A percentile compares a stretch with the other conserved stretches of the same genome.
phyloP scores from a whole-genome alignment of 2,113 vertebrate genomes.

The Notechis scutatus region DNA sequence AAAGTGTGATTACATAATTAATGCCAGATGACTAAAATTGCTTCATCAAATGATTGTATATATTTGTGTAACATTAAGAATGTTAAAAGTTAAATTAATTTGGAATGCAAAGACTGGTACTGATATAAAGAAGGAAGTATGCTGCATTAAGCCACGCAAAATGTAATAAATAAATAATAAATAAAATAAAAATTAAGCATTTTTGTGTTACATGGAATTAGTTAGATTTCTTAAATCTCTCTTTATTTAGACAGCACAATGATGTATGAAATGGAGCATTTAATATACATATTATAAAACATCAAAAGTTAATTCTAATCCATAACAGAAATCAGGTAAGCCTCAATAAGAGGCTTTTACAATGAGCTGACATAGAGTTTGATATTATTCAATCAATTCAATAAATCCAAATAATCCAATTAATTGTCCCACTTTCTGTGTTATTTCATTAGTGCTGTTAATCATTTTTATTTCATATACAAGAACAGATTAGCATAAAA shows the following conservation, averaged over 20 bases:
- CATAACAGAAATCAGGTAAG: background rate
- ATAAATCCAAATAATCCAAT: background rate
- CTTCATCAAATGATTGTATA: background rate
- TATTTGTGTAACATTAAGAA: background rate
- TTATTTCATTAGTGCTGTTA: background rate
- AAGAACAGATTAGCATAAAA: background rate
- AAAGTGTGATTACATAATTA: background rate
- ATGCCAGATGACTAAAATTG: background rate
- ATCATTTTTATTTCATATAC: background rate
- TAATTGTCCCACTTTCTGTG: background rate
- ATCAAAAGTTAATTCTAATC: background rate
- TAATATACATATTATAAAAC: background rate
- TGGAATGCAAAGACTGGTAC: background rate
- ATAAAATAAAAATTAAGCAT: too few relatives aligned
- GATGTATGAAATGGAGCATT: background rate
- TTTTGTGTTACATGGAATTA: background rate
- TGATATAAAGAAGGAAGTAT: background rate
- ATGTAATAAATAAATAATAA: too few relatives aligned
- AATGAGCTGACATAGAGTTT: background rate
- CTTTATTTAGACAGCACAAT: background rate
- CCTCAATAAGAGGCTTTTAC: background rate
- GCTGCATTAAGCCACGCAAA: background rate
- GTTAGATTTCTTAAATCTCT: background rate
- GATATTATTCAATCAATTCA: background rate
- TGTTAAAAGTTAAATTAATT: background rate